Base-by-base conservation (phyloP, 2,888 invertebrate genomes). In the Clivina fossor region DNA sequence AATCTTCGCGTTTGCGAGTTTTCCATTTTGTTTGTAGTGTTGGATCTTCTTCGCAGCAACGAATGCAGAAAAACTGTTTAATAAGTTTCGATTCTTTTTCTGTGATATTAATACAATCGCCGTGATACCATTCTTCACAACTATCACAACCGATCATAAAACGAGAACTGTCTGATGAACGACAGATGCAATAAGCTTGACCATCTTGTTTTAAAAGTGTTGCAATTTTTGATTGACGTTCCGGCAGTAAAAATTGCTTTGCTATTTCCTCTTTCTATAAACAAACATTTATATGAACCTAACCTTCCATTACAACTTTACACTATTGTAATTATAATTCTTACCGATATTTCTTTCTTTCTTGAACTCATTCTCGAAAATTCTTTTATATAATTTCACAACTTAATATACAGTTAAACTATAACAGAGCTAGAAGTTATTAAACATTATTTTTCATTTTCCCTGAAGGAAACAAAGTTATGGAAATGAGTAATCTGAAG, bases 51-150 rank as follows among this genome's bases (percentile, higher is more conserved):
- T 89, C 86, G 62, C 85, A 80, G 66, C 93, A 93, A 38, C 85
- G 83, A 64, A 88, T 83, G 72, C 97, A 97, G 70, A 89, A 96
- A 69, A 94, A 98, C 63, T 91, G 91, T 67, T 93, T 91, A 54
- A 98, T 97, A 62, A 87, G 84, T 68, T 93, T 93, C 0, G 97
- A 91, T 69, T 95, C 93, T 63, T 89, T 84, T 71, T 94, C 92
- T 0, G 93, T 94, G 62, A 97, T 92, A 64, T 90, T 91, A 61
- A 98, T 95, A 71, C 97, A 98, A 69, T 96, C 94, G 1, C 97
- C 97, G 69, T 98, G 98, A 69, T 94, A 98, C 97, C 98, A 98
- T 74, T 97, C 96, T 72, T 97, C 94, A 71, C 98, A 98, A 9
- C 90, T 84, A 73, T 98, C 98, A 75, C 98, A 98, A 28, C 92